Percentiles rank a stretch among this genome's conserved stretches.
Conservation (phyloP, 53 echinoderm and acorn worm genomes). For the Patiria pectinifera region DNA sequence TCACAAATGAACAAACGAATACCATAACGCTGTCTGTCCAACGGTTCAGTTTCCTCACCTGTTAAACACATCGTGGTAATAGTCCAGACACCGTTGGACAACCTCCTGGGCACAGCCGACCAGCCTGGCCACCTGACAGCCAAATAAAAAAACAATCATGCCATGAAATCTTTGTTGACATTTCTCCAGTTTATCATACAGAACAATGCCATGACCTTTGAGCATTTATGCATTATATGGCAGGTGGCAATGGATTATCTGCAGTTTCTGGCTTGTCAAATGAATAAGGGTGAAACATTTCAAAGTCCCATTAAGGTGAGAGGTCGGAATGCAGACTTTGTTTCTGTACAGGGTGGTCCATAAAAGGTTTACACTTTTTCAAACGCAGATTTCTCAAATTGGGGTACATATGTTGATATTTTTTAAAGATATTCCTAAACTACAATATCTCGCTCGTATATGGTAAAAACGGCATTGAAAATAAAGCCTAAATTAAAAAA, state of each 20-base stretch:
- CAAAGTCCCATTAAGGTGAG: background rate
- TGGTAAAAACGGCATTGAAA: too few species aligned
- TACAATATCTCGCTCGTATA: too few species aligned
- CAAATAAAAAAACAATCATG: background rate
- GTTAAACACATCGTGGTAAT: conserved; percentile 56
- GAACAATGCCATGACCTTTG: background rate
- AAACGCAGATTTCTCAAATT: too few species aligned
- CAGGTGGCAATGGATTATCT: background rate
- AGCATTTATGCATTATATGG: background rate
- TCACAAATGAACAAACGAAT: background rate
- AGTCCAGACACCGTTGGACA: conserved; percentile 65
- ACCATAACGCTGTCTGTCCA: background rate
- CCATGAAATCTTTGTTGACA: background rate
- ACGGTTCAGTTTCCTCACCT: conserved; percentile 22
- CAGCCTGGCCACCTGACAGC: conserved; percentile 71
- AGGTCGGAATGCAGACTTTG: background rate
- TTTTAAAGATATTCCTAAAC: too few species aligned
- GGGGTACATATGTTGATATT: too few species aligned
- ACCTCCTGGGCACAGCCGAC: conserved; percentile 74
- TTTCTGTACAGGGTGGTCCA: background rate
- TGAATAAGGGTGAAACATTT: background rate
- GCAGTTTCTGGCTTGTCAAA: background rate
- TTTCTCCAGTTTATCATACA: background rate
- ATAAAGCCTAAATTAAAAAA: too few species aligned
- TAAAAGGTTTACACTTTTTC: background rate